Evolutionary conservation across 1,140 invertebrate species (phyloP), one percentile per base, ranked within the genome.

Genomic region (Lordiphosa stackelbergi): DNA sequence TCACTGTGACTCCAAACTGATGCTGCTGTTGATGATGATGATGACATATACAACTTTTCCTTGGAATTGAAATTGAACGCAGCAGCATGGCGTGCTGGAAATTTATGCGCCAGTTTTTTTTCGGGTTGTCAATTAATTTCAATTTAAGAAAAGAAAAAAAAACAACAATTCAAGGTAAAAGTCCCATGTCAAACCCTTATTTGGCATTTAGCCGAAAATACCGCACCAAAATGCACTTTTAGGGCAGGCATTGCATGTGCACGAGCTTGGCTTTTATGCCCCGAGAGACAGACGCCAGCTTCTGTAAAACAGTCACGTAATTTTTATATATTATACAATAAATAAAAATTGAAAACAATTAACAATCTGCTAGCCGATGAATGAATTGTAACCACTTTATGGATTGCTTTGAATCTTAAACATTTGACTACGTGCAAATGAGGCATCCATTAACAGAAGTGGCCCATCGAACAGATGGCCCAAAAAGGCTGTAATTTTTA

Each of bases 51-150:
- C 41, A 63, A 42, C 42, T 57, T 81, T 83, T 81, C 75, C 75
- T 75, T 81, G 77, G 77, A 81, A 81, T 69, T 81, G 75, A 83
- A 81, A 68, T 81, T 75, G 55, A 79, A 63, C 54, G 59, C 57
- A 41, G 35, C 70, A 12, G 66, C 28, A 8, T 31, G 52, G 49
- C 45, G 69, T 66, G 35, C 52, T 49, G 45, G 37, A 66, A 81
- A 74, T 81, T 75, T 81, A 75, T 83, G 68, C 71, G 58, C 55
- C 55, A 75, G 55, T 72, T 60, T 68, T 63, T 42, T 43, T 47
- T 56, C 55, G 42, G 56, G 62, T 57, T 62, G 65, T 69, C 77
- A 81, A 81, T 81, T 81, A 69, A 81, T 72, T 83, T 81, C 71
- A 81, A 81, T 81, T 81, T 64, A 81, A 31, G 28, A 5, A 7